phyloP scores from a whole-genome alignment of 2,888 invertebrate species.

The Ennomos erosarius region DNA sequence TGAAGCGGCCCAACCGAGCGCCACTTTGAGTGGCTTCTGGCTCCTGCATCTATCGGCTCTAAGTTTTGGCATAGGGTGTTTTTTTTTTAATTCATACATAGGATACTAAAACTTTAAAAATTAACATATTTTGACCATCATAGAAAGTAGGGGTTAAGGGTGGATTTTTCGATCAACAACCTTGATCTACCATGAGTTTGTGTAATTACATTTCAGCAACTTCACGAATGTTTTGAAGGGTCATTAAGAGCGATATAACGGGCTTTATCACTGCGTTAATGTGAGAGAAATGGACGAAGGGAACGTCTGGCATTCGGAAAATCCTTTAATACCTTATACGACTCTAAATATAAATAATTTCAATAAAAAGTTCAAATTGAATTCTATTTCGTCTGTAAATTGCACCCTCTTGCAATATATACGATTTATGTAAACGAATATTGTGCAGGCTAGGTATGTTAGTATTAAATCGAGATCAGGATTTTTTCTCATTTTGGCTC shows the following conservation, averaged over 20 bases:
- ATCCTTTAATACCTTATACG: slow-evolving; percentile 34
- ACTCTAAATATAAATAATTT: slow-evolving; percentile 34
- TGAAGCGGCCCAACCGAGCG: too few species aligned
- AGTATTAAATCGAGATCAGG: background rate
- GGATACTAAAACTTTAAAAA: too few species aligned
- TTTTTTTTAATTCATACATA: too few species aligned
- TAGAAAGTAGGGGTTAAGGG: too few species aligned
- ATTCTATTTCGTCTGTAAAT: slow-evolving; percentile 32
- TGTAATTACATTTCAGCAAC: slow-evolving; percentile 29
- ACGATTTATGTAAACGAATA: slow-evolving; percentile 27
- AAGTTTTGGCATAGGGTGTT: too few species aligned
- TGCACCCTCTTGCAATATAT: slow-evolving; percentile 32
- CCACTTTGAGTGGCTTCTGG: too few species aligned
- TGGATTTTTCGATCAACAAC: too few species aligned
- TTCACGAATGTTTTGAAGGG: slow-evolving; percentile 33
- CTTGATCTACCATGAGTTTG: background rate
- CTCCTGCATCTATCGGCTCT: too few species aligned
- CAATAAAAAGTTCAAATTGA: slow-evolving; percentile 38
- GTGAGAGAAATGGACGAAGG: slow-evolving; percentile 26
- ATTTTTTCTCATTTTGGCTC: too few species aligned
- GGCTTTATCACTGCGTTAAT: slow-evolving; percentile 35
- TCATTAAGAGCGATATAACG: slow-evolving; percentile 28
- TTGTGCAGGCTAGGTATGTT: slow-evolving; percentile 6
- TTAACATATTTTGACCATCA: too few species aligned
- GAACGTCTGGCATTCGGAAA: slow-evolving; percentile 32